Percentiles rank a stretch among this genome's conserved stretches.
phyloP scores from a whole-genome alignment of 2,888 invertebrate genomes.

The Andrena bicolor region DNA sequence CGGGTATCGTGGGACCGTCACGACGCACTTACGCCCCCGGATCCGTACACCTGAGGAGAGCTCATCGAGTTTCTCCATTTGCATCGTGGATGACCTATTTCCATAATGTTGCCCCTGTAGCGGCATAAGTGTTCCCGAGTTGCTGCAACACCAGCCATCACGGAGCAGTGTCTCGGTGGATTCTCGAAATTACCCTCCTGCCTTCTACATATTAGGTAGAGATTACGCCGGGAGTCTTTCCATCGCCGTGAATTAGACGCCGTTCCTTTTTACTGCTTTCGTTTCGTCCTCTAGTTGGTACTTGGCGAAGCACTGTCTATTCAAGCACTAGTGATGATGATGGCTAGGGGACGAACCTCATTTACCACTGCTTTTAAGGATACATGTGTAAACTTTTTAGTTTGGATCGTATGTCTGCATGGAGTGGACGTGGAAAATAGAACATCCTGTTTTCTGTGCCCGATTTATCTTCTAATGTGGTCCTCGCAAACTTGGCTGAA shows the following conservation, averaged over 20 bases:
- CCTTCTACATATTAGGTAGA: slow-evolving; percentile 31
- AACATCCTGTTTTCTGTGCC: too few relatives aligned
- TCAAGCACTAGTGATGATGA: neutral
- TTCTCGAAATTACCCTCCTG: slow-evolving; percentile 45
- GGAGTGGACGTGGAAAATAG: too few relatives aligned
- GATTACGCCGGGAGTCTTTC: slow-evolving; percentile 10
- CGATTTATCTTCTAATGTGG: too few relatives aligned
- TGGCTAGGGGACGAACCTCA: too few relatives aligned
- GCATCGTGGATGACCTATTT: slow-evolving; percentile 76
- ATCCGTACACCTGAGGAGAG: slow-evolving; percentile 70
- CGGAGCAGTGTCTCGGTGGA: slow-evolving; percentile 41
- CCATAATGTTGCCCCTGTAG: slow-evolving; percentile 66
- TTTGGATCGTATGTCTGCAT: too few relatives aligned
- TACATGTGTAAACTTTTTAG: too few relatives aligned
- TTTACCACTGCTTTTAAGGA: too few relatives aligned
- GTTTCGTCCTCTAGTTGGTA: neutral
- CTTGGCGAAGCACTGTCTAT: neutral
- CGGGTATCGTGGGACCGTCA: slow-evolving; percentile 37
- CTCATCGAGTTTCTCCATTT: slow-evolving; percentile 77
- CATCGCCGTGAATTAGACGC: neutral
- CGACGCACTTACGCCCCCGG: slow-evolving; percentile 67
- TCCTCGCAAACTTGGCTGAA: too few relatives aligned
- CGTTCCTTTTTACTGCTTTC: neutral
- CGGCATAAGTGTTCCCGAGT: slow-evolving; percentile 50
- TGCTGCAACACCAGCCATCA: slow-evolving; percentile 32